Conservation (phyloP, 1,140 invertebrate species). For the Drosophila bocki region DNA sequence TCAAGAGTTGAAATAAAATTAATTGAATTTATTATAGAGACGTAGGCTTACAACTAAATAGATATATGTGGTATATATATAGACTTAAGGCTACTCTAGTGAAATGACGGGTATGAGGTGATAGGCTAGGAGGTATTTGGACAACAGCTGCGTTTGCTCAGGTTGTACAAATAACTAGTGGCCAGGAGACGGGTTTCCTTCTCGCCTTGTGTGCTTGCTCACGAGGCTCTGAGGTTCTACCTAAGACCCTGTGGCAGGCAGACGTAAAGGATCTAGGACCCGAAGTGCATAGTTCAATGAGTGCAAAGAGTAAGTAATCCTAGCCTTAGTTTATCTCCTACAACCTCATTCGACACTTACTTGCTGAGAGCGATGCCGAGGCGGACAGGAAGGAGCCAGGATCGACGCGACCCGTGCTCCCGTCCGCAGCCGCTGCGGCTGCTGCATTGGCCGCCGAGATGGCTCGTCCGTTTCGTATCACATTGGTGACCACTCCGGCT, state of each 20-base stretch:
- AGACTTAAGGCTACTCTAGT: constrained; percentile 1
- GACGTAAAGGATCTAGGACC: constrained; percentile 11
- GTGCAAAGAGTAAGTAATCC: constrained; percentile 1
- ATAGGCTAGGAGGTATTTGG: neutral
- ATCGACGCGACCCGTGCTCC: constrained; percentile 44
- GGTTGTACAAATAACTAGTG: constrained; percentile 60
- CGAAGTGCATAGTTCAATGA: neutral
- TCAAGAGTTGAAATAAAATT: constrained; percentile 80
- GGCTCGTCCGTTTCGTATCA: constrained; percentile 77
- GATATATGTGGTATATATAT: neutral
- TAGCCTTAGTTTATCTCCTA: neutral
- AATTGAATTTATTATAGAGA: constrained; percentile 85
- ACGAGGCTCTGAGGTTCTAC: constrained; percentile 48
- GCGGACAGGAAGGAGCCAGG: constrained; percentile 77
- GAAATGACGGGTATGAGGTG: neutral
- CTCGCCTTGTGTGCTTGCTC: constrained; percentile 19
- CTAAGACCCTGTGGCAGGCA: constrained; percentile 31
- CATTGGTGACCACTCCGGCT: constrained; percentile 67
- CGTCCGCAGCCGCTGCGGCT: constrained; percentile 56
- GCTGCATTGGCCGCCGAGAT: constrained; percentile 57
- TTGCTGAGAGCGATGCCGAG: constrained; percentile 86
- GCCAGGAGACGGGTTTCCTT: constrained; percentile 5
- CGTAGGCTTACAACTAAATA: constrained; percentile 30
- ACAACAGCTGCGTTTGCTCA: constrained; percentile 58
- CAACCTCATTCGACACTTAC: constrained; percentile 77